phyloP scores from a whole-genome alignment of 1,140 invertebrate species.

The Drosophila repletoides region DNA sequence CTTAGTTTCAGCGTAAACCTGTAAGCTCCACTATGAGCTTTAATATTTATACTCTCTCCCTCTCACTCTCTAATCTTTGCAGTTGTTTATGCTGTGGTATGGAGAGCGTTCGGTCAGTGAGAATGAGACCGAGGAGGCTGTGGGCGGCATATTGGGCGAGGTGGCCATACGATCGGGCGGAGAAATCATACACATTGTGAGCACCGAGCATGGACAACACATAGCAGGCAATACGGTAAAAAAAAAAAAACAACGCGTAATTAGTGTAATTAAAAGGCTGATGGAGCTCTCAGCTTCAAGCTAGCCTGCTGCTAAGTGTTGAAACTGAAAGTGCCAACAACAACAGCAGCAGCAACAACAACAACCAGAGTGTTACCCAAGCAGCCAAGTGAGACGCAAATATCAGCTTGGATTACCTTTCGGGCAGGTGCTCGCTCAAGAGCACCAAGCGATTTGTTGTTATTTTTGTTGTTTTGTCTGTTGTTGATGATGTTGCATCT shows the following conservation, averaged over 20 bases:
- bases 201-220: slow-evolving; percentile 74
- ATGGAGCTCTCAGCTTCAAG: slow-evolving; percentile 17
- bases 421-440: slow-evolving; percentile 54
- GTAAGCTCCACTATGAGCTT: too few relatives aligned
- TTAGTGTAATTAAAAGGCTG: slow-evolving; percentile 68
- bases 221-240: slow-evolving; percentile 79
- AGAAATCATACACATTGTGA: slow-evolving; percentile 80
- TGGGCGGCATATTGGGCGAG: slow-evolving; percentile 72
- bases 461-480: slow-evolving; percentile 43
- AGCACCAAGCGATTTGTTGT: slow-evolving; percentile 30
- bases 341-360: slow-evolving; percentile 19
- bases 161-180: slow-evolving; percentile 78
- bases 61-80: slow-evolving; percentile 16
- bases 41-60: too few relatives aligned
- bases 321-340: slow-evolving; percentile 64
- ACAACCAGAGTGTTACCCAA: slow-evolving; percentile 63
- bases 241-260: slow-evolving; percentile 34
- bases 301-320: slow-evolving; percentile 43
- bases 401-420: slow-evolving; percentile 71
- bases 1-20: too few relatives aligned
- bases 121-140: slow-evolving; percentile 76
- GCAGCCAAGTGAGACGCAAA: slow-evolving; percentile 72
- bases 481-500: slow-evolving; percentile 72
- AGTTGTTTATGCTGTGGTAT: slow-evolving; percentile 76
- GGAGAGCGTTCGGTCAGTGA: slow-evolving; percentile 64